phyloP scores from a whole-genome alignment of 1,140 invertebrate species.

The Leptinotarsa texana region DNA sequence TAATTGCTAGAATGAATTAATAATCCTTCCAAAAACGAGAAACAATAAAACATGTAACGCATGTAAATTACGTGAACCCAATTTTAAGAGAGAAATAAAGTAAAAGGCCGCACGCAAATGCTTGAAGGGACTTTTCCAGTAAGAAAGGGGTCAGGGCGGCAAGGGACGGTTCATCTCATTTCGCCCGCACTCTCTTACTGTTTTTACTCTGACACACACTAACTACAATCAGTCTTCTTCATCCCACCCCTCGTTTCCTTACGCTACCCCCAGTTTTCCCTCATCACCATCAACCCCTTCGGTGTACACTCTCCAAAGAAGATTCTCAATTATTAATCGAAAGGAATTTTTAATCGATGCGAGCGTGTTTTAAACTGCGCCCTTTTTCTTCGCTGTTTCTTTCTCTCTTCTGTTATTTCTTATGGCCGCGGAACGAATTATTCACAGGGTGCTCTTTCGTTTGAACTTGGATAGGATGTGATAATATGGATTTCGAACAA shows the following conservation, averaged over 20 bases:
- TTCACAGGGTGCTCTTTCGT: neutral
- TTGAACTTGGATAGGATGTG: neutral
- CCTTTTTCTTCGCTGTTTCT: slow-evolving; percentile 44
- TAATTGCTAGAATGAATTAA: neutral
- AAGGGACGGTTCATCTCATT: slow-evolving; percentile 39
- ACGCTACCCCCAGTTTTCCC: slow-evolving; percentile 29
- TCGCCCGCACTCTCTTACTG: slow-evolving; percentile 42
- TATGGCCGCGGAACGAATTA: slow-evolving; percentile 16
- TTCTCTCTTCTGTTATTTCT: slow-evolving; percentile 32
- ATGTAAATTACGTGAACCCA: slow-evolving; percentile 32
- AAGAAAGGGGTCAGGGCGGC: slow-evolving; percentile 32
- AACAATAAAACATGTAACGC: slow-evolving; percentile 33
- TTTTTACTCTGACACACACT: slow-evolving; percentile 54
- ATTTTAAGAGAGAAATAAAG: slow-evolving; percentile 27
- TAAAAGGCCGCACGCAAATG: slow-evolving; percentile 15
- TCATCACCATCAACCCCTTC: slow-evolving; percentile 54
- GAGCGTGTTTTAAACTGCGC: slow-evolving; percentile 50
- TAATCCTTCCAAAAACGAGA: slow-evolving; percentile 1
- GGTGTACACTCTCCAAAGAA: slow-evolving; percentile 54
- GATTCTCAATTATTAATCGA: slow-evolving; percentile 57
- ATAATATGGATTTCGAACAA: too few species aligned
- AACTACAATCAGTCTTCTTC: slow-evolving; percentile 55
- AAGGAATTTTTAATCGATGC: slow-evolving; percentile 57
- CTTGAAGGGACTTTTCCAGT: slow-evolving; percentile 19
- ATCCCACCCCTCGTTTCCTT: slow-evolving; percentile 36